Percentiles rank a stretch among this genome's conserved stretches.
Evolutionary conservation across 2,888 invertebrate species (phyloP).

Genomic region (Heterodera filipjevi): DNA sequence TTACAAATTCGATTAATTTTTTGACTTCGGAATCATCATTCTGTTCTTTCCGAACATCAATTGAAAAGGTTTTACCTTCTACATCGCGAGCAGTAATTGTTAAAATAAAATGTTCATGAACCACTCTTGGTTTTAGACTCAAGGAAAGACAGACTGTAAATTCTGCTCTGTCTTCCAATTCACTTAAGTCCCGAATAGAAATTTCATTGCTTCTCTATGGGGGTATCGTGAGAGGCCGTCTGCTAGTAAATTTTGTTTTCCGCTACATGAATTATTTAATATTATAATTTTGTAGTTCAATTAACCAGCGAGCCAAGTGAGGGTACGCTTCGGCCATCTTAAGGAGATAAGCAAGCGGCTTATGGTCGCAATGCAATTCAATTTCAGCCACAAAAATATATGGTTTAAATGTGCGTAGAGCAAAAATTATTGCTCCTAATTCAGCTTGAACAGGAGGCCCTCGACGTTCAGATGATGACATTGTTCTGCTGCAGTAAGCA

Average conservation of each 20-base stretch:
- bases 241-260: slow-evolving; percentile 17
- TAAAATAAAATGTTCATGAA: not conserved
- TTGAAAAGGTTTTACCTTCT: not conserved
- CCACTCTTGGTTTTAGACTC: not conserved
- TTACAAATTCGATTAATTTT: slow-evolving; percentile 22
- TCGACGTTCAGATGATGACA: not conserved
- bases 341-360: not conserved
- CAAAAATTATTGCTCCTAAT: slow-evolving; percentile 26
- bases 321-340: slow-evolving; percentile 28
- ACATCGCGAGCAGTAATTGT: not conserved
- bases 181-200: not conserved
- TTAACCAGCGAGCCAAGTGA: slow-evolving; percentile 27
- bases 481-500: slow-evolving; percentile 26
- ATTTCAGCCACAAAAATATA: not conserved
- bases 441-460: not conserved
- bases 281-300: slow-evolving; percentile 10
- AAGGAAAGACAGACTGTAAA: slow-evolving; percentile 5
- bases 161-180: slow-evolving; percentile 21
- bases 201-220: not conserved
- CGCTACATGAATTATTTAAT: slow-evolving; percentile 26
- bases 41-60: slow-evolving; percentile 23
- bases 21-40: slow-evolving; percentile 1
- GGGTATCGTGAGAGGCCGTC: slow-evolving; percentile 21
- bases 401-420: not conserved
- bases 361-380: slow-evolving; percentile 6